phyloP scores from a whole-genome alignment of 2,113 vertebrate genomes.

The Menidia beryllina region DNA sequence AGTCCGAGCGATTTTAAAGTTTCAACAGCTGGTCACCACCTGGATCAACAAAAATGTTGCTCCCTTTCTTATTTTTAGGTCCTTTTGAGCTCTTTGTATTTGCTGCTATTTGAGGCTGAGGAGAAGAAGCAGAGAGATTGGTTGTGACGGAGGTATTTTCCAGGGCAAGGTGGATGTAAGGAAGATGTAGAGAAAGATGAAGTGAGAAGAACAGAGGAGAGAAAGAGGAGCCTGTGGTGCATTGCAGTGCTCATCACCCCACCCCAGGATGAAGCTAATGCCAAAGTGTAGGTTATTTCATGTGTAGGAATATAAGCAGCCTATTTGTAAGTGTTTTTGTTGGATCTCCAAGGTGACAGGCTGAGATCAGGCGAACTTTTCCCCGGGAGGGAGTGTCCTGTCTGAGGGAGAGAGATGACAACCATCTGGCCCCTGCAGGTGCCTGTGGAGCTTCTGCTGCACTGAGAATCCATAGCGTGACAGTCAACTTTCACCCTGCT shows the following conservation, averaged over 20 bases:
- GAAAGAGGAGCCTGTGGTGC: constrained; percentile 63
- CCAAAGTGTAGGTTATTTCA: neutral
- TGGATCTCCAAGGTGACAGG: constrained; percentile 38
- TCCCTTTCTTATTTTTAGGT: neutral
- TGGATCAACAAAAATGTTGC: neutral
- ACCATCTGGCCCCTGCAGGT: constrained; percentile 52
- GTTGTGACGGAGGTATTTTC: neutral
- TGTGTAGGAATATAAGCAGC: neutral
- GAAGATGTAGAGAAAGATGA: constrained; percentile 15
- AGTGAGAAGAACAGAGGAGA: constrained; percentile 16
- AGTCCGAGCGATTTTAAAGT: neutral
- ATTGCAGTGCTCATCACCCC: constrained; percentile 68
- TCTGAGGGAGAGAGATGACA: constrained; percentile 35
- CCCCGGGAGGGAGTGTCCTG: constrained; percentile 54
- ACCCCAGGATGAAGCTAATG: neutral
- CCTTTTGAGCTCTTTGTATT: neutral
- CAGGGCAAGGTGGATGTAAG: constrained; percentile 1
- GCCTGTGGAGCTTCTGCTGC: constrained; percentile 48
- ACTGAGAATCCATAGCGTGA: neutral
- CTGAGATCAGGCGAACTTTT: constrained; percentile 32
- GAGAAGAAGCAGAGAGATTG: neutral
- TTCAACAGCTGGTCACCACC: neutral
- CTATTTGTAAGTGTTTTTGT: neutral
- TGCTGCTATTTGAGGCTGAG: neutral
- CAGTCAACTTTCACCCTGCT: neutral